These are phyloP conservation scores for Sebastes iracundus DNA, from an alignment of 2,797 vertebrate species.

Conservation along the genomic window DNA sequence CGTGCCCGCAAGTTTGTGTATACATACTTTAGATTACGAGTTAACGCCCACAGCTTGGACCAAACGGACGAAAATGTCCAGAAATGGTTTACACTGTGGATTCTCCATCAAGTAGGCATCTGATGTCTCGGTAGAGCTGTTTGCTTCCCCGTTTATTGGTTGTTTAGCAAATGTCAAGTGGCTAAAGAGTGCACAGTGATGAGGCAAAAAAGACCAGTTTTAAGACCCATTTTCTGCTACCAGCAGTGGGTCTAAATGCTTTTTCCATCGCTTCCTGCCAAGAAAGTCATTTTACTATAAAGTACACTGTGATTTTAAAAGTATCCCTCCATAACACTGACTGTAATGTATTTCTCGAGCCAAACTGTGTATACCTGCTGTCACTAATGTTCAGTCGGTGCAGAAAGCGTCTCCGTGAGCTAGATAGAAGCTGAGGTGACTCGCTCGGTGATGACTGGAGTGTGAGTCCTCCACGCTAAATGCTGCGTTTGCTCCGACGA, in stretches of 20 bases:
- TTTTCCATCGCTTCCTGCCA: conserved; percentile 74
- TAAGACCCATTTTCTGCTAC: conserved; percentile 7
- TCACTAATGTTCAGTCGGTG: conserved; percentile 10
- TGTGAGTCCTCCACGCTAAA: conserved; percentile 48
- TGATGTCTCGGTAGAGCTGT: not conserved
- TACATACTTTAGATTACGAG: not conserved
- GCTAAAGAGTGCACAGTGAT: conserved; percentile 3
- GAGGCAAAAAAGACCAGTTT: conserved; percentile 1
- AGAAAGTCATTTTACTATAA: conserved; percentile 58
- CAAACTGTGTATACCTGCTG: conserved; percentile 32
- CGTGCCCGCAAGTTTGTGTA: not conserved
- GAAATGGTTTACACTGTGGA: not conserved
- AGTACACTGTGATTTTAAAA: conserved; percentile 35
- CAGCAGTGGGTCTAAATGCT: conserved; percentile 42
- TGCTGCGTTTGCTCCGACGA: conserved; percentile 34
- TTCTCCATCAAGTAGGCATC: not conserved
- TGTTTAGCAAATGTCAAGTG: conserved; percentile 34
- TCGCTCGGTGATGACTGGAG: not conserved
- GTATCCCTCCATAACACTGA: conserved; percentile 39
- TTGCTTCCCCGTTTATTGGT: conserved; percentile 9
- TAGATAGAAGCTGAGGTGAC: conserved; percentile 37
- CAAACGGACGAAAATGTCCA: not conserved
- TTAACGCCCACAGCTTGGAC: not conserved
- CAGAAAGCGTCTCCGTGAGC: not conserved
- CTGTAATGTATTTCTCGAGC: conserved; percentile 40